These are phyloP conservation scores for Caerostris darwini DNA, from an alignment of 1,140 invertebrate species.

Conservation along the genomic window DNA sequence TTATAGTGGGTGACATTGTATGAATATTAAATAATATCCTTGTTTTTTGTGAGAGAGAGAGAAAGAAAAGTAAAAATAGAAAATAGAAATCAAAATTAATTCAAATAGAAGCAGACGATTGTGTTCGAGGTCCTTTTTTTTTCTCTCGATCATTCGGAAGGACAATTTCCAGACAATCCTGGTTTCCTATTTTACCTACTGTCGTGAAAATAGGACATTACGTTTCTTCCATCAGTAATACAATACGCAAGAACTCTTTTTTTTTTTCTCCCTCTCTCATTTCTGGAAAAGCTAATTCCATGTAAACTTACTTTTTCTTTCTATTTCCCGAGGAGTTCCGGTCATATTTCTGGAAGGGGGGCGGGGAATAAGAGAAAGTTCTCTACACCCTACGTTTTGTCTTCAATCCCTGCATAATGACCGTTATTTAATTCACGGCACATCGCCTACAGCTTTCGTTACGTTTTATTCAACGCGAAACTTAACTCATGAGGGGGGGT, in stretches of 20 bases:
- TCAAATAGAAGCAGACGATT: neutral
- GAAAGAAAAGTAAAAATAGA: neutral
- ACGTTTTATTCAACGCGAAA: conserved; percentile 8
- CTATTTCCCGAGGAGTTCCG: neutral
- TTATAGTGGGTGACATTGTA: no score
- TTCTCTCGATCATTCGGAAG: neutral
- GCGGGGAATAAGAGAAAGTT: neutral
- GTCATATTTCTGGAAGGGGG: neutral
- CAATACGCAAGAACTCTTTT: neutral
- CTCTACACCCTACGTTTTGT: neutral
- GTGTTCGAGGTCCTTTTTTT: neutral
- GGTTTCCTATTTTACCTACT: conserved; percentile 22
- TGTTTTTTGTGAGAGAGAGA: no score
- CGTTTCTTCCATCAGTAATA: neutral
- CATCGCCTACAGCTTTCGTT: conserved; percentile 12
- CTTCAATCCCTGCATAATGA: conserved; percentile 26
- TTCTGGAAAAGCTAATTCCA: conserved; percentile 14
- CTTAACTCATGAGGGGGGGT: neutral
- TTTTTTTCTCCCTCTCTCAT: neutral
- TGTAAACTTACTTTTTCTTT: neutral
- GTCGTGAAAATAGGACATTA: conserved; percentile 42
- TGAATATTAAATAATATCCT: no score
- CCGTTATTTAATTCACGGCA: conserved; percentile 24
- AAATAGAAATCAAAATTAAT: conserved; percentile 27
- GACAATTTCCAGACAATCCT: neutral